Base-by-base conservation (phyloP, 2,113 vertebrate species). In the Thomomys bottae region DNA sequence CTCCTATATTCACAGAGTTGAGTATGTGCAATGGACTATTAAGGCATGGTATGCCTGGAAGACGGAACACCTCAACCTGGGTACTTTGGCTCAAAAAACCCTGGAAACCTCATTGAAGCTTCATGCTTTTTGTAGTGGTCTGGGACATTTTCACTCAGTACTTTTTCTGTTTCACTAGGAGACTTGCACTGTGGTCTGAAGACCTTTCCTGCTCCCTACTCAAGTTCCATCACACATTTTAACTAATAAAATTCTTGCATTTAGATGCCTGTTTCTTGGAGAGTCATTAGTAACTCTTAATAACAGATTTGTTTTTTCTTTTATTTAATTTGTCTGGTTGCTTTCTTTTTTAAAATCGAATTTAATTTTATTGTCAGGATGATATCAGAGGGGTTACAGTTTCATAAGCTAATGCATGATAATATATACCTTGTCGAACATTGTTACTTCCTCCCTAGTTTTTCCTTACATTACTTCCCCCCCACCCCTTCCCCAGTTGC, bases 181-280 rank as follows among this genome's bases (percentile, higher is more conserved):
- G 49, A 68, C 32, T 87, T 87, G 3, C 8, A 49, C 0, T 61
- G 8, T 75, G 28, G 1, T 76, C 36, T 70, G 63, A 93, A 89
- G 15, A 9, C 12, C 18, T 84, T 91, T 81, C 63, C 6, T 49
- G 24, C 4, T 73, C 7, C 42, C 2, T 45, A 20, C 24, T 86
- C 32, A 64, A 21, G 32, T 89, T 78, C 17, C 23, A 2, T 77
- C 57, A 78, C 7, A 75, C 26, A 66, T 73, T 93, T 89, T 34
- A 79, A 23, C 23, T 45, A 64, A 82, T n/a, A 80, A 79, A 71
- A 26, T 90, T 4, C 23, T 85, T 42, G 21, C 20, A 49, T 71
- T 24, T 86, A 83, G 11, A 26, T 54, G 18, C 92, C 26, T 88
- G 34, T 23, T 86, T 83, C 59, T 87, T 80, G 12, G 78, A 87